These are phyloP conservation scores for Drosophila albomicans DNA, from an alignment of 1,140 invertebrate species.

Conservation along the genomic window DNA sequence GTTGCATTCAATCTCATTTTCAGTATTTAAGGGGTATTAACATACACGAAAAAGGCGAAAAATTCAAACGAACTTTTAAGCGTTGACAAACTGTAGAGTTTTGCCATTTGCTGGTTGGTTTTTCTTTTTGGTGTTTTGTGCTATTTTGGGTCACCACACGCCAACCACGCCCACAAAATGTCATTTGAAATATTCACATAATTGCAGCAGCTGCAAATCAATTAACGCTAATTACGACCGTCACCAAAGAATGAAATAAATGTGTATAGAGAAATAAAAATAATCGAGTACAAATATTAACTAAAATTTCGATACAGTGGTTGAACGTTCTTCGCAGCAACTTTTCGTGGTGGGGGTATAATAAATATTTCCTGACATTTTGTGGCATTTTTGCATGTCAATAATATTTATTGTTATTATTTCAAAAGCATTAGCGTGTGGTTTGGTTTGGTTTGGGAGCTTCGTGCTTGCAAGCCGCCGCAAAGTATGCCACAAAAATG, in stretches of 20 bases:
- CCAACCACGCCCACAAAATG: slow-evolving; percentile 13
- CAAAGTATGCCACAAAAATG: slow-evolving; percentile 44
- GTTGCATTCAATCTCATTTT: neutral
- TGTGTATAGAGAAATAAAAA: slow-evolving; percentile 7
- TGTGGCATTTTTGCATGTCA: slow-evolving; percentile 57
- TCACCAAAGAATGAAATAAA: neutral
- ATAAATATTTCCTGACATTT: slow-evolving; percentile 55
- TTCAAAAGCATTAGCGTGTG: slow-evolving; percentile 41
- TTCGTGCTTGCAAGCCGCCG: slow-evolving; percentile 34
- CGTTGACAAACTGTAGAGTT: slow-evolving; percentile 2
- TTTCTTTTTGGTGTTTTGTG: neutral
- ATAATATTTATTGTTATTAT: slow-evolving; percentile 64
- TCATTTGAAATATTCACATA: slow-evolving; percentile 32
- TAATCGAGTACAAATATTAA: slow-evolving; percentile 30
- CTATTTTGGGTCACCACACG: slow-evolving; percentile 20
- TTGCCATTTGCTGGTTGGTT: slow-evolving; percentile 4
- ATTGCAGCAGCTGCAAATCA: slow-evolving; percentile 42
- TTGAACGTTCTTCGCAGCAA: neutral
- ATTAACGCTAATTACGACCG: slow-evolving; percentile 43
- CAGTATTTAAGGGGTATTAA: slow-evolving; percentile 3
- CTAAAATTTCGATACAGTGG: slow-evolving; percentile 17
- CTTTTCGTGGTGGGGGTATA: slow-evolving; percentile 13
- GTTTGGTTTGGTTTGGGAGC: neutral
- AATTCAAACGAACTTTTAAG: slow-evolving; percentile 15
- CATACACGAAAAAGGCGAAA: slow-evolving; percentile 32